Percentiles rank a stretch among this genome's conserved stretches.
Evolutionary conservation across 2,113 vertebrate species (phyloP).

Genomic region (Chaetodon trifascialis): DNA sequence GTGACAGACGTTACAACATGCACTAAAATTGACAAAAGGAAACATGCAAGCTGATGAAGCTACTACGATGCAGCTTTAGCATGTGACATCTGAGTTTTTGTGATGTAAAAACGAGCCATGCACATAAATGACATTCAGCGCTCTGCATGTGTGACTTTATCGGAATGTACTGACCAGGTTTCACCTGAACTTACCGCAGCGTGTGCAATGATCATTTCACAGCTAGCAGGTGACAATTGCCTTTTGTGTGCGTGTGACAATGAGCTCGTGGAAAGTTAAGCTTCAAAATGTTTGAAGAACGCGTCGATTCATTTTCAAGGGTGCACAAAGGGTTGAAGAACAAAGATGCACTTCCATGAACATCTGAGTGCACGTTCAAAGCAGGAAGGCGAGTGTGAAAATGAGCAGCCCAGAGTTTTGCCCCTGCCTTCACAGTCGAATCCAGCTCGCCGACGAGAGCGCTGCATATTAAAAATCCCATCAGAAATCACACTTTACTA

Average conservation of each 20-base stretch:
- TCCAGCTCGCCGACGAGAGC: background rate
- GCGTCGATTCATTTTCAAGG: no score
- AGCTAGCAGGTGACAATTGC: background rate
- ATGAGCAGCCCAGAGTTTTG: background rate
- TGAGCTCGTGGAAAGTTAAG: background rate
- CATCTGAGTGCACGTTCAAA: background rate
- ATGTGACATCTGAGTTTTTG: background rate
- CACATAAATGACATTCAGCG: background rate
- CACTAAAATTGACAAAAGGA: constrained; percentile 26
- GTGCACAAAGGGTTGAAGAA: background rate
- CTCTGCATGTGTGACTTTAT: background rate
- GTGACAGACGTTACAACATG: constrained; percentile 29
- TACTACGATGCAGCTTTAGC: background rate
- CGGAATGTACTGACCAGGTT: background rate
- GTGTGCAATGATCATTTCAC: background rate
- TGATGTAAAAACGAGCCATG: background rate
- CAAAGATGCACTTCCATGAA: background rate
- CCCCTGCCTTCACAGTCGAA: background rate
- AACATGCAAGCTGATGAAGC: background rate
- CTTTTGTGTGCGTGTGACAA: background rate
- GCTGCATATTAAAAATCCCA: background rate
- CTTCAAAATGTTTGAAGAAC: background rate
- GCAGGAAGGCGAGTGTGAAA: background rate
- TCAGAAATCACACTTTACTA: background rate
- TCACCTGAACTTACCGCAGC: background rate